Base-by-base conservation (phyloP, 2,888 invertebrate genomes). In the Schizaphis graminum region DNA sequence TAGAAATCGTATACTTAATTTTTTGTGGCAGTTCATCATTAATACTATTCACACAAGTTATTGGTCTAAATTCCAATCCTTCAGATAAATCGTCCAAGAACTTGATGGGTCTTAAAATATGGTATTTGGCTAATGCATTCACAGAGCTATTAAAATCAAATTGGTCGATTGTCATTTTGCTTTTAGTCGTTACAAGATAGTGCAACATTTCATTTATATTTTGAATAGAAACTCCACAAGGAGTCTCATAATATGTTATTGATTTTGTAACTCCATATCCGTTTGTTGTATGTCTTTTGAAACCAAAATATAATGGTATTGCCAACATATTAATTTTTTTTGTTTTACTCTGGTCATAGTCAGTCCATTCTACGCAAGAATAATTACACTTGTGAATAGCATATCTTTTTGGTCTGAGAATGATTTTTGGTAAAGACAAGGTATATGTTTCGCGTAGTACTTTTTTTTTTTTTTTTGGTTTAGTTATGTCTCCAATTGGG, bases 41-140 rank as follows among this genome's bases (percentile, higher is more conserved):
- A 95, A 98, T 97, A 95, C 98, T 98, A 96, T 99, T 99, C 0
- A 99, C 98, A 95, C 98, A 98, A 0, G 98, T 98, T 47, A 99
- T 98, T 0, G 98, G 97, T 77, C 98, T 98, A 95, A 97, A 97
- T 96, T 99, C 99, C 94, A 97, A 97, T 21, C 98, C 98, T 95
- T 97, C 97, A 0, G 98, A 98, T 0, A 98, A 96, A 96, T 97
- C 97, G 96, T 97, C 95, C 94, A 96, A 95, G 41, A 96, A 95
- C 4, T 87, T 92, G 49, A 28, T 84, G 21, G 47, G 93, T 4
- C 87, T 97, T 95, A 97, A 97, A 28, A 98, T 96, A 77, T 97
- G 97, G 95, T 98, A 99, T 96, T 99, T 98, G 0, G 98, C 98
- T 77, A 98, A 96, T 95, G 98, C 98, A 95, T 98, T 97, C 0